A percentile compares a stretch with the other conserved stretches of the same genome.
These are phyloP conservation scores for Rafetus swinhoei DNA, from an alignment of 2,113 vertebrate species.

Conservation along the genomic window DNA sequence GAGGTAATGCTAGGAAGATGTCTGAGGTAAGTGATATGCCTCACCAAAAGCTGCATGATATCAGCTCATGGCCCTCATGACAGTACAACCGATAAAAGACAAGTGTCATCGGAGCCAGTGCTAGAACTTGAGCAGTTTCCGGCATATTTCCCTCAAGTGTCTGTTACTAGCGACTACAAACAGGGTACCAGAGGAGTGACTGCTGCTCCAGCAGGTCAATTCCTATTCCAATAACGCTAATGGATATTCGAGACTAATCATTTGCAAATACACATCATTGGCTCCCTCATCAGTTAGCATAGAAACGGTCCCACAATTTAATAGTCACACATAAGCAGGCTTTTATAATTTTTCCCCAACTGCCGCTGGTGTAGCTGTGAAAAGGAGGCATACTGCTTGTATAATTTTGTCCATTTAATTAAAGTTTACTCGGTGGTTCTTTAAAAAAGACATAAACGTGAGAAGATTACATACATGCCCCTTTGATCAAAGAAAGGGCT, in stretches of 20 bases:
- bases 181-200: neutral
- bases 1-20: neutral
- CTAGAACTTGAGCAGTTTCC: neutral
- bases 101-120: neutral
- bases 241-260: neutral
- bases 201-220: neutral
- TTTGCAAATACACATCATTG: neutral
- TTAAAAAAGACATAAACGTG: neutral
- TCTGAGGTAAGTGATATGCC: neutral
- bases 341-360: neutral
- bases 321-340: neutral
- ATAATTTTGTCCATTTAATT: neutral
- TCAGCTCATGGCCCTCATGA: neutral
- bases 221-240: neutral
- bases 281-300: neutral
- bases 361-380: neutral
- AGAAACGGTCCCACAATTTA: neutral
- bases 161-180: accelerated
- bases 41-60: neutral
- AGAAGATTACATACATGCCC: neutral
- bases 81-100: neutral
- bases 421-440: neutral
- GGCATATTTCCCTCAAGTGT: neutral
- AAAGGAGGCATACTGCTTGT: neutral
- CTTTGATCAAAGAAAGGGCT: neutral